Evolutionary conservation across 2,888 invertebrate genomes (phyloP).

Genomic region (Leucania comma): DNA sequence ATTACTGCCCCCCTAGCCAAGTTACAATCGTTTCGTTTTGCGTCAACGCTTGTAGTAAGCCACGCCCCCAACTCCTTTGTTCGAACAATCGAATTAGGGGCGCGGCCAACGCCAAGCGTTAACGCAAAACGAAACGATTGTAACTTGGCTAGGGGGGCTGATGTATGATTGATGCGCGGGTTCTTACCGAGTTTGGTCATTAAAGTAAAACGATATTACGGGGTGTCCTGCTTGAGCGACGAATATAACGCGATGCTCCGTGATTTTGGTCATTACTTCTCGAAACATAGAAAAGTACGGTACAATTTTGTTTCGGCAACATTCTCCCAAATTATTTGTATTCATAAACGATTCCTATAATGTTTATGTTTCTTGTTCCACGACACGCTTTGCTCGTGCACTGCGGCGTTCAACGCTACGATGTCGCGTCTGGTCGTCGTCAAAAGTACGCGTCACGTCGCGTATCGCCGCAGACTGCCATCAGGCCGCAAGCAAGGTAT

Average conservation of each 20-base stretch:
- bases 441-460: too few species aligned
- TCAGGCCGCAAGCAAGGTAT: too few species aligned
- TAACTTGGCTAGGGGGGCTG: too few species aligned
- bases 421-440: too few species aligned
- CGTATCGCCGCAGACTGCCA: too few species aligned
- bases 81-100: too few species aligned
- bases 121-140: too few species aligned
- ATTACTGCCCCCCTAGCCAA: too few species aligned
- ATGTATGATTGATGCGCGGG: slow-evolving; percentile 70
- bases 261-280: slow-evolving; percentile 1
- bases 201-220: slow-evolving; percentile 8
- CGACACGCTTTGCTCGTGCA: slow-evolving; percentile 8
- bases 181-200: slow-evolving; percentile 34
- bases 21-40: too few species aligned
- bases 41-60: too few species aligned
- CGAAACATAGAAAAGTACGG: not conserved
- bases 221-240: not conserved
- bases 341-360: not conserved
- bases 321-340: not conserved
- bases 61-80: too few species aligned
- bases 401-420: not conserved
- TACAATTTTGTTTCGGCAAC: not conserved
- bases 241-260: not conserved
- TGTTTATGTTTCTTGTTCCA: slow-evolving; percentile 9
- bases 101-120: too few species aligned